A percentile compares a stretch with the other conserved stretches of the same genome.
Evolutionary conservation across 2,797 vertebrate genomes (phyloP).

Genomic region (Oreochromis mossambicus): DNA sequence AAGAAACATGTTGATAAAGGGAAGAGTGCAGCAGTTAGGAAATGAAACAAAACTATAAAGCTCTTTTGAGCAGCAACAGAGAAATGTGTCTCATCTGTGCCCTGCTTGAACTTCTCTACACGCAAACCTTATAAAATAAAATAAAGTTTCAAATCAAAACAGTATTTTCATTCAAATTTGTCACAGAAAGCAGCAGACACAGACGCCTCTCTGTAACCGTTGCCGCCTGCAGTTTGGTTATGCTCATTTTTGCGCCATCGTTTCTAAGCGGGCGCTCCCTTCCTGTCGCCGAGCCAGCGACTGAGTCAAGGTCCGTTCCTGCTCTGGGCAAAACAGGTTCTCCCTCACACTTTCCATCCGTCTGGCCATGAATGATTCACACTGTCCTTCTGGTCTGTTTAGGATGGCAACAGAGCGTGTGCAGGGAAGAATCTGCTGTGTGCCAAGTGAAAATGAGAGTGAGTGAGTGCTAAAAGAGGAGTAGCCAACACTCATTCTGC

Average conservation of each 20-base stretch:
- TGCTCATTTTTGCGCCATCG: constrained; percentile 43
- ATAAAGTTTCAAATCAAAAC: not conserved
- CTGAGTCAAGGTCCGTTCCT: constrained; percentile 44
- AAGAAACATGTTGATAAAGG: not conserved
- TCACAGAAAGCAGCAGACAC: not conserved
- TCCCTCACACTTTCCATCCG: constrained; percentile 64
- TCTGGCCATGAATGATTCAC: constrained; percentile 66
- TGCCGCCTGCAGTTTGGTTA: not conserved
- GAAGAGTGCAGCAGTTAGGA: not conserved
- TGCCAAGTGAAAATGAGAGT: not conserved
- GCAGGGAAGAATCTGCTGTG: not conserved
- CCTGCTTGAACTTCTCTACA: not conserved
- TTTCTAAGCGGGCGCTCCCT: constrained; percentile 49
- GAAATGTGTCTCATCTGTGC: not conserved
- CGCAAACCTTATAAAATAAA: not conserved
- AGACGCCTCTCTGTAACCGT: not conserved
- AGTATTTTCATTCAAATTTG: not conserved
- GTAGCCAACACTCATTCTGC: not conserved
- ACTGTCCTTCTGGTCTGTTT: constrained; percentile 29
- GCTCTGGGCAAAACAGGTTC: constrained; percentile 31
- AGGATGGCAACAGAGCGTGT: not conserved
- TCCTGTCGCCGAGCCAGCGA: constrained; percentile 33
- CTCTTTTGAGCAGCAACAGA: not conserved
- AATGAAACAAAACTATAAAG: not conserved
- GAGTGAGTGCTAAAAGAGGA: not conserved